Evolutionary conservation across 2,113 vertebrate genomes (phyloP).

Genomic region (Zingel zingel): DNA sequence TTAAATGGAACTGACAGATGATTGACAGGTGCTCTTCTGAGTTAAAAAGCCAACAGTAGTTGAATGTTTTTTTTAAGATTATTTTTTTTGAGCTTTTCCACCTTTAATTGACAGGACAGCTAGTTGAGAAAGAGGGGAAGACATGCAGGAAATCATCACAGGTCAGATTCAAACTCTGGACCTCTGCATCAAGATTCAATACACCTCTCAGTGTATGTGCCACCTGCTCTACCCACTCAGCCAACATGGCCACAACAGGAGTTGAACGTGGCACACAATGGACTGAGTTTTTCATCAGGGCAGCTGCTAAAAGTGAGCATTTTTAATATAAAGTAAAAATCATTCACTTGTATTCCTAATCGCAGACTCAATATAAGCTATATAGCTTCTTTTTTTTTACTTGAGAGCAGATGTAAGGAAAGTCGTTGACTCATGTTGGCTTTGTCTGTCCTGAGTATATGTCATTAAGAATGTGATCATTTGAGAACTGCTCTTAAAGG

Average conservation of each 20-base stretch:
- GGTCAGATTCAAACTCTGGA: too few relatives aligned
- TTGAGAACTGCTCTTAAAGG: neutral
- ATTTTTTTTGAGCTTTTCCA: too few relatives aligned
- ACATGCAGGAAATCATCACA: too few relatives aligned
- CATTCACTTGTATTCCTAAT: neutral
- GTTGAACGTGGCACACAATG: neutral
- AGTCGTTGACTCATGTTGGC: neutral
- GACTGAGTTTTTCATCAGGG: neutral
- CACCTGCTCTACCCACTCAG: too few relatives aligned
- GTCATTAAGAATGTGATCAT: neutral
- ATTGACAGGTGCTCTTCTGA: constrained; percentile 23
- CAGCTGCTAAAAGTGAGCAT: neutral
- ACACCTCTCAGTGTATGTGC: too few relatives aligned
- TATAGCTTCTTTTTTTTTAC: neutral
- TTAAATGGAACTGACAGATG: constrained; percentile 9
- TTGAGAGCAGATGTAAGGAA: neutral
- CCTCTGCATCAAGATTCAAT: too few relatives aligned
- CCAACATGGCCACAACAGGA: neutral
- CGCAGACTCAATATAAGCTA: too few relatives aligned
- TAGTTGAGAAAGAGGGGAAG: too few relatives aligned
- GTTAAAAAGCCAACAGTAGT: constrained; percentile 6
- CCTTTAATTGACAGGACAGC: too few relatives aligned
- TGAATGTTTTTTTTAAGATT: neutral
- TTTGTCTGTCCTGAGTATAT: neutral
- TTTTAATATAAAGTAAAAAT: neutral